Evolutionary conservation across 1,140 invertebrate genomes (phyloP).

Genomic region (Cheumatopsyche charites): DNA sequence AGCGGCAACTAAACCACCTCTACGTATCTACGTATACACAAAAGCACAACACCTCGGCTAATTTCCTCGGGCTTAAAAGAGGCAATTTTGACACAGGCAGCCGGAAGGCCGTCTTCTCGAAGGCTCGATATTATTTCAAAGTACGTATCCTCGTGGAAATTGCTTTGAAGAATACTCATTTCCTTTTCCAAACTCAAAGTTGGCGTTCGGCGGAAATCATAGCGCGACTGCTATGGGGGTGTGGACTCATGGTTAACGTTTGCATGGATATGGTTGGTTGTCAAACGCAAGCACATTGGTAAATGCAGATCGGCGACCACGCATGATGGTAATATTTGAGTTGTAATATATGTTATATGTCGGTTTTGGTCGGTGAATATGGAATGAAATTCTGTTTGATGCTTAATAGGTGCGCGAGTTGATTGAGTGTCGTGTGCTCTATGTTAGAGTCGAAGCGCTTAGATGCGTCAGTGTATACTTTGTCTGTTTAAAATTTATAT

Average conservation of each 20-base stretch:
- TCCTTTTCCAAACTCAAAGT: conserved; percentile 45
- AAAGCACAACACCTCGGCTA: conserved; percentile 35
- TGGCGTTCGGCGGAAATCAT: conserved; percentile 46
- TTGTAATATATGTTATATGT: too few relatives aligned
- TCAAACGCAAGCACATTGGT: conserved; percentile 44
- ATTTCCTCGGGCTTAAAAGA: conserved; percentile 39
- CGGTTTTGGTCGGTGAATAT: too few relatives aligned
- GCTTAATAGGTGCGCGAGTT: too few relatives aligned
- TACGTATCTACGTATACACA: too few relatives aligned
- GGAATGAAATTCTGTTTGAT: too few relatives aligned
- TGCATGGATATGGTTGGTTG: conserved; percentile 37
- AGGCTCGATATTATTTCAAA: conserved; percentile 48
- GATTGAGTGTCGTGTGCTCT: too few relatives aligned
- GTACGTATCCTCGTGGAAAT: conserved; percentile 49
- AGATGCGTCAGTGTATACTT: too few relatives aligned
- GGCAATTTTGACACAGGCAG: conserved; percentile 38
- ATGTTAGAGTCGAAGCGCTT: too few relatives aligned
- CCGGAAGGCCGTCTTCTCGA: conserved; percentile 43
- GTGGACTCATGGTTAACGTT: too few relatives aligned
- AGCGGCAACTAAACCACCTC: background rate
- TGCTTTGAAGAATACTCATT: conserved; percentile 50
- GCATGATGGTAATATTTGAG: background rate
- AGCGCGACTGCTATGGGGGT: conserved; percentile 27
- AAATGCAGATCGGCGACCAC: background rate
- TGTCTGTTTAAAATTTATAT: too few relatives aligned